phyloP scores from a whole-genome alignment of 1,140 invertebrate genomes.

The Leptopilina clavipes region DNA sequence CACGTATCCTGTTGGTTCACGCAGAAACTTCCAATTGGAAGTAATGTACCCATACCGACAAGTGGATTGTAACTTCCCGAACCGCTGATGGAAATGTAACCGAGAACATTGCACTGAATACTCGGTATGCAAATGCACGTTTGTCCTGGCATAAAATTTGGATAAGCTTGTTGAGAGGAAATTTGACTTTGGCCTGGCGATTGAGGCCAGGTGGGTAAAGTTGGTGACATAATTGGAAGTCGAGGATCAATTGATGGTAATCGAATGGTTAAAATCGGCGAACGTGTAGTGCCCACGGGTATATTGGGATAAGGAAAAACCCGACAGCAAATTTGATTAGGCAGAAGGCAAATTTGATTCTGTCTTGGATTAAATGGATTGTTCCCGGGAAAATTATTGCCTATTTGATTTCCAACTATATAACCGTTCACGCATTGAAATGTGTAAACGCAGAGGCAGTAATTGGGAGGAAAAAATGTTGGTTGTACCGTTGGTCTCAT shows the following conservation, averaged over 20 bases:
- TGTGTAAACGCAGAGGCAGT: slow-evolving; percentile 70
- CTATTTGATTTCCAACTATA: background rate
- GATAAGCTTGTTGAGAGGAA: background rate
- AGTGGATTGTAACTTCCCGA: background rate
- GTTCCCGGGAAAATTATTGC: slow-evolving; percentile 47
- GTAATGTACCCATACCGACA: slow-evolving; percentile 38
- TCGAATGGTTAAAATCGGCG: background rate
- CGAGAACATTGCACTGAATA: slow-evolving; percentile 38
- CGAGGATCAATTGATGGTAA: slow-evolving; percentile 24
- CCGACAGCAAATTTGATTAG: slow-evolving; percentile 52
- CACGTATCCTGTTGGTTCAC: slow-evolving; percentile 49
- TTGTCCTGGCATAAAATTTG: slow-evolving; percentile 5
- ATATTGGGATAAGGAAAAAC: background rate
- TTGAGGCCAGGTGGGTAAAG: background rate
- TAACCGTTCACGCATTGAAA: slow-evolving; percentile 71
- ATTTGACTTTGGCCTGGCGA: background rate
- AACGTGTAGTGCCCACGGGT: background rate
- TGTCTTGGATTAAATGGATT: slow-evolving; percentile 64
- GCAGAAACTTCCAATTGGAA: slow-evolving; percentile 39
- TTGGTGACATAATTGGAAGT: slow-evolving; percentile 38
- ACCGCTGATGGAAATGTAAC: slow-evolving; percentile 38
- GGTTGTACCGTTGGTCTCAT: slow-evolving; percentile 16
- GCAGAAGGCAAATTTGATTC: slow-evolving; percentile 37
- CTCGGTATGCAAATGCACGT: slow-evolving; percentile 46
- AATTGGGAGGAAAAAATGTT: background rate